A percentile compares a stretch with the other conserved stretches of the same genome.
phyloP scores from a whole-genome alignment of 53 echinoderm and acorn worm genomes.

The Luidia sarsii region DNA sequence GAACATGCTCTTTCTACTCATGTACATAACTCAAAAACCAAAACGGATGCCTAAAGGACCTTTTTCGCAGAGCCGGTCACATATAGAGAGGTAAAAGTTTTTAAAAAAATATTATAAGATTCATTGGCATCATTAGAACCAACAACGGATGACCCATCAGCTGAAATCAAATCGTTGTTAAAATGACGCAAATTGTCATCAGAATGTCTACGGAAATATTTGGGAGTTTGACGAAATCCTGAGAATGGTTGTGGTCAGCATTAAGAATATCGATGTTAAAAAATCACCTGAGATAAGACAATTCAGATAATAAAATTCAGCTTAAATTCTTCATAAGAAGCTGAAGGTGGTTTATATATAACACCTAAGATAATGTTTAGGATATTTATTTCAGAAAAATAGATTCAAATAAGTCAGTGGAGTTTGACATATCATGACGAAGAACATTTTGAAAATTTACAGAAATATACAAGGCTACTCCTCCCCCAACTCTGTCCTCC shows the following conservation, averaged over 20 bases:
- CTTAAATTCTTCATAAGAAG: not conserved
- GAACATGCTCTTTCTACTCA: no score
- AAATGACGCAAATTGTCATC: no score
- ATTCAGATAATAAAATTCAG: not conserved
- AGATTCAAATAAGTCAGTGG: not conserved
- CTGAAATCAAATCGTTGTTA: no score
- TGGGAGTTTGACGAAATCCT: not conserved
- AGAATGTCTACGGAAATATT: no score
- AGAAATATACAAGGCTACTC: constrained; percentile 11
- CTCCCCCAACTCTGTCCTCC: constrained; percentile 3
- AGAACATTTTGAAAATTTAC: not conserved
- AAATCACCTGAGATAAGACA: not conserved
- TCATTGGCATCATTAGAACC: no score
- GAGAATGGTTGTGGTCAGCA: not conserved
- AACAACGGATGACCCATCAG: not conserved
- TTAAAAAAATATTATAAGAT: no score
- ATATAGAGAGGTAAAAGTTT: no score
- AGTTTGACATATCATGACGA: not conserved
- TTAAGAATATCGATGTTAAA: no score
- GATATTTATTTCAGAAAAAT: not conserved
- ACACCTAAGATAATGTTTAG: not conserved
- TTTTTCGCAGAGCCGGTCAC: no score
- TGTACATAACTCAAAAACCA: no score
- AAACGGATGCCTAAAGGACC: no score
- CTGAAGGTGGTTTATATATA: not conserved